Percentiles rank a stretch among this genome's conserved stretches.
phyloP scores from a whole-genome alignment of 2,113 vertebrate species.

The Condylura cristata region DNA sequence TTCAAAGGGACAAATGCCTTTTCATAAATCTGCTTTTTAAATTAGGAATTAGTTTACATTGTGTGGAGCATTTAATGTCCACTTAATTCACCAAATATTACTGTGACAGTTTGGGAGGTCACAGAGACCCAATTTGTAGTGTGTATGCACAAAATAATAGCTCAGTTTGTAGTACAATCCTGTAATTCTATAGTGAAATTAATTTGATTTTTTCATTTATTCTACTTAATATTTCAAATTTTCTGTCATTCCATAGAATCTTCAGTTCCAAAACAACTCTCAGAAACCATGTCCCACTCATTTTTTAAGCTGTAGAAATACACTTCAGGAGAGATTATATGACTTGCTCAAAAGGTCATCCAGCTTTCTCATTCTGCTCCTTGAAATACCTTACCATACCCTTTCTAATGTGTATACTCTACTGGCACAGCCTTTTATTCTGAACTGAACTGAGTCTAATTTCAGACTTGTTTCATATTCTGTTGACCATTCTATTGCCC shows the following conservation, averaged over 20 bases:
- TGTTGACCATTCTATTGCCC: constrained; percentile 26
- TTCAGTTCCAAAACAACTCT: not conserved
- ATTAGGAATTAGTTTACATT: not conserved
- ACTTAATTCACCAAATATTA: not conserved
- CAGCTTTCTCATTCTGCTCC: not conserved
- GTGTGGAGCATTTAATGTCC: not conserved
- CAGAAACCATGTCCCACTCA: not conserved
- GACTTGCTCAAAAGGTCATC: not conserved
- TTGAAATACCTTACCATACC: not conserved
- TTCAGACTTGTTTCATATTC: constrained; percentile 32
- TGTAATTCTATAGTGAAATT: not conserved
- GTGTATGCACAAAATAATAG: not conserved
- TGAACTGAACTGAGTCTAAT: not conserved
- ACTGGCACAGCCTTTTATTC: not conserved
- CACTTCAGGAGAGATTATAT: not conserved
- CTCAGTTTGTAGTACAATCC: not conserved
- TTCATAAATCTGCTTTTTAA: not conserved
- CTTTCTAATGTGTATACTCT: not conserved
- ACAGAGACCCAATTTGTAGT: not conserved
- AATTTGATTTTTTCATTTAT: not conserved
- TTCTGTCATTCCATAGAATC: not conserved
- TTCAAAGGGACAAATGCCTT: not conserved
- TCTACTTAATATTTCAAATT: not conserved
- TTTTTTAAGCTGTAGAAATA: not conserved
- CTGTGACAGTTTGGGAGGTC: not conserved